Percentiles rank a stretch among this genome's conserved stretches.
Evolutionary conservation across 2,113 vertebrate species (phyloP).

Genomic region (Myanophis thanlyinensis): DNA sequence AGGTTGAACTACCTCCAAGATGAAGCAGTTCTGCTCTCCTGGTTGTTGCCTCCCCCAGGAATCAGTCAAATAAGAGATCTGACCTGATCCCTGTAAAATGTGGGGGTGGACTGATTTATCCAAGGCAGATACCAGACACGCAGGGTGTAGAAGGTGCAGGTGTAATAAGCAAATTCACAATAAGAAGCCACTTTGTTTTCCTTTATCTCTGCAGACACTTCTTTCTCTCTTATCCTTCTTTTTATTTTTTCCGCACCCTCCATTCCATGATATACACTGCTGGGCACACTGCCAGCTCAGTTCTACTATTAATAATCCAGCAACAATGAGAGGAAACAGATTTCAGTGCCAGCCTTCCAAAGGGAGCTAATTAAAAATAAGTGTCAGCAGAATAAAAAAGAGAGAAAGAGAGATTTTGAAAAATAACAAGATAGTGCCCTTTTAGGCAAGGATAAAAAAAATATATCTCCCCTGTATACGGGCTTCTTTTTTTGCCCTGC

Average conservation of each 20-base stretch:
- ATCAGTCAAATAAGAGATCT: not conserved
- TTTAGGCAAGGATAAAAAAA: conserved; percentile 43
- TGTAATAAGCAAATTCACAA: not conserved
- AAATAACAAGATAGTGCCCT: conserved; percentile 51
- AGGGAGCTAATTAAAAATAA: conserved; percentile 68
- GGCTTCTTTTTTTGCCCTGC: conserved; percentile 39
- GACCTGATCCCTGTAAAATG: not conserved
- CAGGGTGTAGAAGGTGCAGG: not conserved
- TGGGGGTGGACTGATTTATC: not conserved
- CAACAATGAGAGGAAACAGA: conserved; percentile 53
- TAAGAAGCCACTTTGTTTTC: not conserved
- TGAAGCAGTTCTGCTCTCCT: not conserved
- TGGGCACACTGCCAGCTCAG: not conserved
- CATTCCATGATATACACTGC: not conserved
- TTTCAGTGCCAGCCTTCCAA: conserved; percentile 50
- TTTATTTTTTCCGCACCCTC: not conserved
- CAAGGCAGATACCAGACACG: not conserved
- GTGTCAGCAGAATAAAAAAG: conserved; percentile 50
- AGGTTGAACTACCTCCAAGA: not conserved
- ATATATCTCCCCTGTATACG: conserved; percentile 31
- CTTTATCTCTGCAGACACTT: conserved; percentile 4
- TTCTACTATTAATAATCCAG: conserved; percentile 33
- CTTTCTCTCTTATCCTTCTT: not conserved
- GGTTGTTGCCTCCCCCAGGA: accelerated
- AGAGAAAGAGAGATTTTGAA: conserved; percentile 43